phyloP scores from a whole-genome alignment of 1,140 invertebrate species.

The Pseudomyrmex sp. region DNA sequence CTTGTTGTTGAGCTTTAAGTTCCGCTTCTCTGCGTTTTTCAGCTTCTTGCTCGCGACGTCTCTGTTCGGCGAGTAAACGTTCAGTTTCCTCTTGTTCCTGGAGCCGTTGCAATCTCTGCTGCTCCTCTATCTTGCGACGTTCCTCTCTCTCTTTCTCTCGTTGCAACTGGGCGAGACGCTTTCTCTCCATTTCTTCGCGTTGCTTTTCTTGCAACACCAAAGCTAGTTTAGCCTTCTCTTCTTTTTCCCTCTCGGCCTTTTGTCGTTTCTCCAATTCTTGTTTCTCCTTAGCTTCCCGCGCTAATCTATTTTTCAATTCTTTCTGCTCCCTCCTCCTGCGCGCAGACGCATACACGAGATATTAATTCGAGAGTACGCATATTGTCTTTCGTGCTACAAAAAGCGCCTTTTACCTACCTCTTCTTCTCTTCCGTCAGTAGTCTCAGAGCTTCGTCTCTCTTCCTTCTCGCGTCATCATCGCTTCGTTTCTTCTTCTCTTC shows the following conservation, averaged over 20 bases:
- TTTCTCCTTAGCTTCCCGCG: constrained; percentile 86
- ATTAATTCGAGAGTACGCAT: not conserved
- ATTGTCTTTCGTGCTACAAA: not conserved
- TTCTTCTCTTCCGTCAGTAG: constrained; percentile 85
- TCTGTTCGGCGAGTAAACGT: constrained; percentile 85
- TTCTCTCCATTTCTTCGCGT: constrained; percentile 80
- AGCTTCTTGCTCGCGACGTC: constrained; percentile 83
- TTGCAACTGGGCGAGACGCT: constrained; percentile 76
- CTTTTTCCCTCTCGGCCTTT: constrained; percentile 81
- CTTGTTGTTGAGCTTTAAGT: constrained; percentile 78
- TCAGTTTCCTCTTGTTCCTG: constrained; percentile 86
- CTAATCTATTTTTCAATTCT: constrained; percentile 86
- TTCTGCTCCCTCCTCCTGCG: constrained; percentile 86
- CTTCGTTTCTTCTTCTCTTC: constrained; percentile 78
- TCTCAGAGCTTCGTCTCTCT: constrained; percentile 82
- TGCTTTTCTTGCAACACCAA: constrained; percentile 77
- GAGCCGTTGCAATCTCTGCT: constrained; percentile 78
- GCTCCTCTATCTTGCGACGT: constrained; percentile 82
- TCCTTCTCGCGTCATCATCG: constrained; percentile 80
- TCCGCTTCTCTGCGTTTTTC: constrained; percentile 80
- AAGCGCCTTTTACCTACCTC: constrained; percentile 72
- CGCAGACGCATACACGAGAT: constrained; percentile 33
- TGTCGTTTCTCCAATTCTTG: constrained; percentile 80
- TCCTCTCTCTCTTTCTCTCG: constrained; percentile 85
- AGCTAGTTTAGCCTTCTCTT: constrained; percentile 82